Percentiles rank a stretch among this genome's conserved stretches.
Evolutionary conservation across 2,797 vertebrate species (phyloP).

Genomic region (Eulemur coronatus): DNA sequence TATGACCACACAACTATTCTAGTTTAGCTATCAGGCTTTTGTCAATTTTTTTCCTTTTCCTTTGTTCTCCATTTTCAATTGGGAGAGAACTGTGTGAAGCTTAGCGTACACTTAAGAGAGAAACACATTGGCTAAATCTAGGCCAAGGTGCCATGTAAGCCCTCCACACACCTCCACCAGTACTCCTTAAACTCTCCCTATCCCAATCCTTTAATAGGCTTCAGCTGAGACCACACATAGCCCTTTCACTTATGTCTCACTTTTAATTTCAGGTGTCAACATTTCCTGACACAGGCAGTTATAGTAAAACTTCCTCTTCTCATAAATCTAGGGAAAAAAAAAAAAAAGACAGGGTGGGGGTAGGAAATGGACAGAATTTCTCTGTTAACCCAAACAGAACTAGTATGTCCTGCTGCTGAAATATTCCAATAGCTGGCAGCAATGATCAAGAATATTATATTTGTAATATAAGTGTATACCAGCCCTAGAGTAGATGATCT

Average conservation of each 20-base stretch:
- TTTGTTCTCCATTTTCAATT: background rate
- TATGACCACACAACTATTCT: background rate
- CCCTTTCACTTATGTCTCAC: background rate
- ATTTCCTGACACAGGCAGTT: constrained; percentile 10
- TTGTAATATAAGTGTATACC: background rate
- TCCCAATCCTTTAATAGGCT: background rate
- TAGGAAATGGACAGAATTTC: background rate
- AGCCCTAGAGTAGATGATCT: background rate
- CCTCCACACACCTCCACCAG: background rate
- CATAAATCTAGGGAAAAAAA: background rate
- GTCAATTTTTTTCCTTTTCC: background rate
- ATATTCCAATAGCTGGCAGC: background rate
- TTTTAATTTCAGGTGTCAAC: background rate
- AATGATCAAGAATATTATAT: background rate
- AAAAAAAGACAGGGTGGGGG: background rate
- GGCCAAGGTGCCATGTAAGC: background rate
- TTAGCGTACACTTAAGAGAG: background rate
- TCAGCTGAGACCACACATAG: background rate
- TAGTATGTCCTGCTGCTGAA: constrained; percentile 1
- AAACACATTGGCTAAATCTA: background rate
- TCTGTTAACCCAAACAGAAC: background rate
- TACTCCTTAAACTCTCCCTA: background rate
- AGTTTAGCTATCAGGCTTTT: background rate
- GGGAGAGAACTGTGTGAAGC: background rate
- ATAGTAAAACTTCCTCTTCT: constrained; percentile 2